Percentiles rank a stretch among this genome's conserved stretches.
Evolutionary conservation across 2,113 vertebrate genomes (phyloP).

Genomic region (Actenoides hombroni): DNA sequence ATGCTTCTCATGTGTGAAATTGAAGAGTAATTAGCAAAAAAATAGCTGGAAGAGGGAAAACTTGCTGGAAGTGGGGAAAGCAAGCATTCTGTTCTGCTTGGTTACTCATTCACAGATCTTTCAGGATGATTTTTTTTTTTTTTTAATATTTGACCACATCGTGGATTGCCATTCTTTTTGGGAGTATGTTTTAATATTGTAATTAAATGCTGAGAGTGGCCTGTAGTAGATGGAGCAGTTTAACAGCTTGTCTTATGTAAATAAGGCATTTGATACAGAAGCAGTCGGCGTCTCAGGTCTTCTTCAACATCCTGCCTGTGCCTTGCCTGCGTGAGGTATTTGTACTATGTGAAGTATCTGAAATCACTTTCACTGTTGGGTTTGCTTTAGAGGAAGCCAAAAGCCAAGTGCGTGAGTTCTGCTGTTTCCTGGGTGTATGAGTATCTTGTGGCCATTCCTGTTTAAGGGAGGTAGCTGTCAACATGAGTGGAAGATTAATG

Average conservation of each 20-base stretch:
- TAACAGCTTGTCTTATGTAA: not conserved
- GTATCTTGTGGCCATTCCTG: not conserved
- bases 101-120: conserved; percentile 2
- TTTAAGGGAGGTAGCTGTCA: not conserved
- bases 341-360: not conserved
- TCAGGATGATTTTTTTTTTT: not conserved
- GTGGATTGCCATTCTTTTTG: not conserved
- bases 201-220: not conserved
- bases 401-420: not conserved
- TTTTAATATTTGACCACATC: not conserved
- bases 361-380: not conserved
- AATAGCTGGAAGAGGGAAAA: not conserved
- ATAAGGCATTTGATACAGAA: not conserved
- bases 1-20: not conserved
- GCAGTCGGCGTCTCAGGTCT: not conserved
- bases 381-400: not conserved
- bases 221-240: not conserved
- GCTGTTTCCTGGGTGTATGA: not conserved
- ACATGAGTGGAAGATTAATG: not conserved
- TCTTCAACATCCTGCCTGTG: not conserved
- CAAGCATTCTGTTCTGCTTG: not conserved
- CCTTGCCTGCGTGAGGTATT: not conserved
- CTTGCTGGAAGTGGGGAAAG: not conserved
- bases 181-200: not conserved
- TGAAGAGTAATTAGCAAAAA: not conserved